Conservation (phyloP, 2,113 vertebrate species). For the Pycnonotus jocosus region DNA sequence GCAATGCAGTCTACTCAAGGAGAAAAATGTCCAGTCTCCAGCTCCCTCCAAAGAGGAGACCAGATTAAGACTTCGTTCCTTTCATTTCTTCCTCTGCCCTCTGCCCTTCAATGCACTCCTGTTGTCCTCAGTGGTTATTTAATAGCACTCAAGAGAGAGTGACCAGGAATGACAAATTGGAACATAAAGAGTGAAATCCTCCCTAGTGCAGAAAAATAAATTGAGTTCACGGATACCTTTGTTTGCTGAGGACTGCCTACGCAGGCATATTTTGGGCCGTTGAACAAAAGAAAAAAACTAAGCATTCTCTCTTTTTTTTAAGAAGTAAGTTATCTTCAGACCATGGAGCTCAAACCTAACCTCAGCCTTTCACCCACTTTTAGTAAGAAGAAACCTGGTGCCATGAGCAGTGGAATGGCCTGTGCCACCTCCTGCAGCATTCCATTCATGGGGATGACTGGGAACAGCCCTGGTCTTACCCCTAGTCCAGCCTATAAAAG, state of each 20-base stretch:
- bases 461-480: background rate
- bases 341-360: background rate
- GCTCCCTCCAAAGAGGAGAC: background rate
- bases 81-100: background rate
- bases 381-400: background rate
- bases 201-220: background rate
- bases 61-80: background rate
- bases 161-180: background rate
- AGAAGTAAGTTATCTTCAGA: background rate
- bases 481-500: rapidly evolving
- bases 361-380: background rate
- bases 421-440: background rate
- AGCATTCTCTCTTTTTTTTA: background rate
- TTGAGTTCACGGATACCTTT: background rate
- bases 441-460: rapidly evolving
- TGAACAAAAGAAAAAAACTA: background rate
- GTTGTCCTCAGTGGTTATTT: background rate
- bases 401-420: background rate
- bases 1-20: background rate
- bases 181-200: background rate
- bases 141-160: background rate
- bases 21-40: background rate
- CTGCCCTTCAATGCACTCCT: background rate
- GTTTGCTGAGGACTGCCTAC: background rate
- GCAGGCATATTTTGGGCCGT: background rate